Evolutionary conservation across 2,888 invertebrate species (phyloP).

Genomic region (Nomada flava): DNA sequence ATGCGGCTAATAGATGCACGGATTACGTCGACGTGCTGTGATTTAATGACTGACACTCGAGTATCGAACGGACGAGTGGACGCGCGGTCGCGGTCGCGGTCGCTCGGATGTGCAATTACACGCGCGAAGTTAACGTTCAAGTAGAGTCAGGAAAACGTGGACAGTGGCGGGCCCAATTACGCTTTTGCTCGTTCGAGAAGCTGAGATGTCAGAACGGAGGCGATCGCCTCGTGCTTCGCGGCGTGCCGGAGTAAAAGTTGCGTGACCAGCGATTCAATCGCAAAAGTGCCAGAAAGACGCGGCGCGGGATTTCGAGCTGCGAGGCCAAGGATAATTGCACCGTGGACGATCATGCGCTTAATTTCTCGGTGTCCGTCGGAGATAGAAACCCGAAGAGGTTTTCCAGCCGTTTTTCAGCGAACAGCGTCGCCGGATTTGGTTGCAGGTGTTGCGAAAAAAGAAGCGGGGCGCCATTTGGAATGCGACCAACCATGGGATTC

Average conservation of each 20-base stretch:
- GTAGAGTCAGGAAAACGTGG: background rate
- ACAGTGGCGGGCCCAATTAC: background rate
- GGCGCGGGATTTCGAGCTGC: too few species aligned
- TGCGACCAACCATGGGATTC: constrained; percentile 6
- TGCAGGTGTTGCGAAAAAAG: background rate
- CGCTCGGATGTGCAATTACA: constrained; percentile 1
- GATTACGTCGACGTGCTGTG: background rate
- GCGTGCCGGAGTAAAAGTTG: background rate
- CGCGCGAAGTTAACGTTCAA: constrained; percentile 4
- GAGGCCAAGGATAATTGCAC: constrained; percentile 1
- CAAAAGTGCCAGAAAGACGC: background rate
- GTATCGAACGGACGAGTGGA: background rate
- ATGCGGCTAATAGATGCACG: constrained; percentile 6
- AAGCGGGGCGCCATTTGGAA: background rate
- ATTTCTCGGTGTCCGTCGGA: constrained; percentile 68
- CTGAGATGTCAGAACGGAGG: too few species aligned
- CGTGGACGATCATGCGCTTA: constrained; percentile 16
- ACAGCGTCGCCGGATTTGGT: background rate
- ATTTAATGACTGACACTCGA: background rate
- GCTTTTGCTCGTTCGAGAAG: background rate
- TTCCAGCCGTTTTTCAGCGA: constrained; percentile 47
- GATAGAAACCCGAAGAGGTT: constrained; percentile 52
- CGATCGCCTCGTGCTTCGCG: too few species aligned
- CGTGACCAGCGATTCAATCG: background rate
- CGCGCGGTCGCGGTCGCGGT: background rate